Conservation (phyloP, 2,888 invertebrate species). For the Acheta domesticus region DNA sequence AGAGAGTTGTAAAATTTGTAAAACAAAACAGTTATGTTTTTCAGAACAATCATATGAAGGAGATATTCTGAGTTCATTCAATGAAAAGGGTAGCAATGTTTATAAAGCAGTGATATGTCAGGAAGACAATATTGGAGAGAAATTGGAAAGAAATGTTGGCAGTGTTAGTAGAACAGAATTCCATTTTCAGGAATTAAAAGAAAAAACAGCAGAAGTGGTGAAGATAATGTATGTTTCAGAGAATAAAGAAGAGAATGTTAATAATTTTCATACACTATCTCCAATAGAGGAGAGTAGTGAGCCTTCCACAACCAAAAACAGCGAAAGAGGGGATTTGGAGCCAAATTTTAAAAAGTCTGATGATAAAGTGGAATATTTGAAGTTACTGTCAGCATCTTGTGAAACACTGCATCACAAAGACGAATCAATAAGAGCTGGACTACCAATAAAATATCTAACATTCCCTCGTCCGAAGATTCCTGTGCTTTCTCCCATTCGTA, state of each 20-base stretch:
- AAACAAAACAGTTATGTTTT: background rate
- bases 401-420: slow-evolving; percentile 30
- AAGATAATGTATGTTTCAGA: slow-evolving; percentile 32
- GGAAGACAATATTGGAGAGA: background rate
- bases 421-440: slow-evolving; percentile 29
- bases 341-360: slow-evolving; percentile 38
- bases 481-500: slow-evolving; percentile 39
- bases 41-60: background rate
- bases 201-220: slow-evolving; percentile 31
- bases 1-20: no score
- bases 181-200: slow-evolving; percentile 27
- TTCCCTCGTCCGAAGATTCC: slow-evolving; percentile 54
- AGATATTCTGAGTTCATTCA: slow-evolving; percentile 24
- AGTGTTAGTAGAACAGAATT: slow-evolving; percentile 19
- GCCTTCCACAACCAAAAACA: slow-evolving; percentile 50
- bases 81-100: background rate
- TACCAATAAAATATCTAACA: slow-evolving; percentile 46
- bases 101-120: background rate
- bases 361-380: slow-evolving; percentile 32
- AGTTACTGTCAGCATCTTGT: slow-evolving; percentile 45
- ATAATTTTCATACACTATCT: slow-evolving; percentile 49
- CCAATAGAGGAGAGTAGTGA: slow-evolving; percentile 60
- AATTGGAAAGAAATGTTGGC: background rate
- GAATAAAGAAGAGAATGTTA: slow-evolving; percentile 28
- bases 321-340: slow-evolving; percentile 43